Base-by-base conservation (phyloP, 1,140 invertebrate species). In the Drosophila setifemur region DNA sequence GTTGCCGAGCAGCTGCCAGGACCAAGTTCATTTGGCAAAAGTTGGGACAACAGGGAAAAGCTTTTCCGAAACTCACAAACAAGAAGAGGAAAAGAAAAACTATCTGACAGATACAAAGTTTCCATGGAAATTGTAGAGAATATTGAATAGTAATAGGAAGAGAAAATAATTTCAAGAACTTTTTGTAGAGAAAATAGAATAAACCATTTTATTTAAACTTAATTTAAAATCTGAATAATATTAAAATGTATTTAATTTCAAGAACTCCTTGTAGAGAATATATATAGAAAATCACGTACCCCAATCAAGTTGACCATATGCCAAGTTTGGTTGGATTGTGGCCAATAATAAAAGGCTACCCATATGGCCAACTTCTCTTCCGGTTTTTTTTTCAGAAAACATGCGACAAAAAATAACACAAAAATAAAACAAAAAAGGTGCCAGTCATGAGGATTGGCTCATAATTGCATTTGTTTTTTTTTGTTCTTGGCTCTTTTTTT, bases 1-100 rank as follows among this genome's bases (percentile, higher is more conserved):
- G 57, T 61, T n/a, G n/a, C n/a, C n/a, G n/a, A 58, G 52, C 53
- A 33, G 53, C 28, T 55, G 52, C 53, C 58, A 52, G 52, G 57
- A 44, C 57, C 19, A 43, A 52, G 26, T 58, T 61, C 25, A 3
- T 19, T 14, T 42, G 19, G 52, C 25, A 23, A 58, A 60, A 42
- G 35, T 60, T 60, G 31, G 12, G 14, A 12, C 55, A 11, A 55
- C 23, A 35, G 6, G 23, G 12, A 42, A 58, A 39, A 29, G 33
- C 55, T 40, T 23, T 55, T 39, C n/a, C n/a, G n/a, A n/a, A n/a
- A n/a, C n/a, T n/a, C n/a, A n/a, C n/a, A n/a, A n/a, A n/a, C n/a
- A n/a, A n/a, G n/a, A n/a, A n/a, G n/a, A n/a, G n/a, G n/a, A n/a
- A n/a, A n/a, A n/a, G n/a, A n/a, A n/a, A n/a, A n/a, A n/a, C n/a